These are phyloP conservation scores for Rhodeus uyekii DNA, from an alignment of 2,797 vertebrate species.

Conservation along the genomic window DNA sequence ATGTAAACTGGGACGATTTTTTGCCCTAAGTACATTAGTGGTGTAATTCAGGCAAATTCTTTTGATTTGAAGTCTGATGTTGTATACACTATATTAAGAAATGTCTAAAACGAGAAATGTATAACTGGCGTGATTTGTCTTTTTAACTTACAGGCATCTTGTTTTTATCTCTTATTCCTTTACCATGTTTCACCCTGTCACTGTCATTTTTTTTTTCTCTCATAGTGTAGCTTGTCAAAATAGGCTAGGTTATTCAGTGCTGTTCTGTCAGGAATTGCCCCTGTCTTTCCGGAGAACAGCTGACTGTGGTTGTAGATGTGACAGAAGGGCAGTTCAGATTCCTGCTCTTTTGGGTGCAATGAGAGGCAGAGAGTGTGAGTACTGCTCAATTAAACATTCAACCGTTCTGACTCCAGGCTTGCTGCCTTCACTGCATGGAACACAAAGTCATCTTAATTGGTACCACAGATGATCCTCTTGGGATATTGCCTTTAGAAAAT, in stretches of 20 bases:
- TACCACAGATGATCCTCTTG: slow-evolving; percentile 14
- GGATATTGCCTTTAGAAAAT: slow-evolving; percentile 1
- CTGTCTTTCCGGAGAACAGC: not conserved
- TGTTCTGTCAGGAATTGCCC: slow-evolving; percentile 18
- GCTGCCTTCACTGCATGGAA: slow-evolving; percentile 15
- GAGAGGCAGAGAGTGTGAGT: not conserved
- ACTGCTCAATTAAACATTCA: slow-evolving; percentile 51
- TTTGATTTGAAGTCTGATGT: no score
- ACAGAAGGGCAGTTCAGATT: slow-evolving; percentile 1
- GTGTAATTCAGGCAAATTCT: no score
- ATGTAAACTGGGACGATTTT: not conserved
- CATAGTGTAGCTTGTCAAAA: slow-evolving; percentile 16
- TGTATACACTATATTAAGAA: not conserved
- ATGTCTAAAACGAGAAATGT: not conserved
- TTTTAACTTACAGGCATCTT: slow-evolving; percentile 15
- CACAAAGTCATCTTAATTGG: slow-evolving; percentile 36
- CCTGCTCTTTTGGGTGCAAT: slow-evolving; percentile 1
- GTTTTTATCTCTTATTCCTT: slow-evolving; percentile 7
- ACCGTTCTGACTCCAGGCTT: slow-evolving; percentile 11
- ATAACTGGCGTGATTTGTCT: not conserved
- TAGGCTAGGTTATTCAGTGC: not conserved
- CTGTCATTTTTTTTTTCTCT: not conserved
- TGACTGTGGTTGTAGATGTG: slow-evolving; percentile 7
- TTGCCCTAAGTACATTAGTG: no score
- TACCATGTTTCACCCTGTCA: slow-evolving; percentile 4